Percentiles rank a stretch among this genome's conserved stretches.
Evolutionary conservation across 1,140 invertebrate species (phyloP).

Genomic region (Pseudomyrmex cubaensis): DNA sequence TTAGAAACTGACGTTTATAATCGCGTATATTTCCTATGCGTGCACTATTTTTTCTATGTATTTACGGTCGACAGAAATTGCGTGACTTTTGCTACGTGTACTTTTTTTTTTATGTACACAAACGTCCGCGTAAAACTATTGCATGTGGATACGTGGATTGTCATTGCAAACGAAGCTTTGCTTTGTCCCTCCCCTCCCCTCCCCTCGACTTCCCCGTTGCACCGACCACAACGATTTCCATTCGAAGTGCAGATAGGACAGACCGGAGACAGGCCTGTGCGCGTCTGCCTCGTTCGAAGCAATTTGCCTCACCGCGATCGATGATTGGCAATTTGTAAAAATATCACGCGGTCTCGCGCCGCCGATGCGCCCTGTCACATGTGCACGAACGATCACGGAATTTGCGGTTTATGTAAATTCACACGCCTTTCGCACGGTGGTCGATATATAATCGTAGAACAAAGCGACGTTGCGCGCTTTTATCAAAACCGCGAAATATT

Average conservation of each 20-base stretch:
- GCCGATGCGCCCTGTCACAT: slow-evolving; percentile 53
- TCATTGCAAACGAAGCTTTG: slow-evolving; percentile 37
- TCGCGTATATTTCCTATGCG: not conserved
- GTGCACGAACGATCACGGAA: slow-evolving; percentile 55
- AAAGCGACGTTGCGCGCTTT: not conserved
- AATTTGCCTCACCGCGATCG: slow-evolving; percentile 75
- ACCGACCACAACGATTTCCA: slow-evolving; percentile 53
- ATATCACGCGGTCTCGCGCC: slow-evolving; percentile 71
- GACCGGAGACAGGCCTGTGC: slow-evolving; percentile 13
- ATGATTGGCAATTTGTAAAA: slow-evolving; percentile 81
- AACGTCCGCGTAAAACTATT: slow-evolving; percentile 12
- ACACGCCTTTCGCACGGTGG: not conserved
- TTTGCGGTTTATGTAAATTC: slow-evolving; percentile 66
- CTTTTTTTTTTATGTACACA: not conserved
- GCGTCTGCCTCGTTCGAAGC: slow-evolving; percentile 67
- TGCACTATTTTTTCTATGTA: not conserved
- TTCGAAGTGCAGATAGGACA: slow-evolving; percentile 62
- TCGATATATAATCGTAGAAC: slow-evolving; percentile 4
- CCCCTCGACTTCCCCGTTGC: not conserved
- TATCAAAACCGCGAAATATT: not conserved
- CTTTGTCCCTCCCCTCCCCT: not conserved
- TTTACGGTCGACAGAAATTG: slow-evolving; percentile 4
- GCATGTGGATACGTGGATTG: slow-evolving; percentile 37
- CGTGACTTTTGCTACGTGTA: slow-evolving; percentile 13
- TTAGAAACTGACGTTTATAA: not conserved